Evolutionary conservation across 2,888 invertebrate species (phyloP).

Genomic region (Parthenolecanium corni): DNA sequence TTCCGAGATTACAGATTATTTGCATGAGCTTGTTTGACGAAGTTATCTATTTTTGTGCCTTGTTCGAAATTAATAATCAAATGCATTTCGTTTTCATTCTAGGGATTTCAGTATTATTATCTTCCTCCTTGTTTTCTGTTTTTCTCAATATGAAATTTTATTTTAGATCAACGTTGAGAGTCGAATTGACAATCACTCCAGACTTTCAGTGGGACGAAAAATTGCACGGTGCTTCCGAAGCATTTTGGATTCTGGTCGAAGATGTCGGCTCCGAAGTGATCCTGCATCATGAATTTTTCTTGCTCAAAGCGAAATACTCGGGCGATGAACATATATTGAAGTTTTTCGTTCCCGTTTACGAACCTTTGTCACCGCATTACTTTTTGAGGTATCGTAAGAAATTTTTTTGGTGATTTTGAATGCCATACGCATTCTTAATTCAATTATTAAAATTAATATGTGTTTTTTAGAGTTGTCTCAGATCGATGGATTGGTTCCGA

Average conservation of each 20-base stretch:
- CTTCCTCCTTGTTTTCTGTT: too few relatives aligned
- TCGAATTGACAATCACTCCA: conserved; percentile 93
- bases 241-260: conserved; percentile 78
- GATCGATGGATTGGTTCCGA: conserved; percentile 91
- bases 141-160: too few relatives aligned
- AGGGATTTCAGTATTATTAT: too few relatives aligned
- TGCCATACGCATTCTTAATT: too few relatives aligned
- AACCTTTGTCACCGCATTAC: conserved; percentile 96
- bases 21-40: too few relatives aligned
- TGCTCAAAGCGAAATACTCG: conserved; percentile 87
- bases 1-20: too few relatives aligned
- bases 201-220: conserved; percentile 99
- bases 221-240: conserved; percentile 61
- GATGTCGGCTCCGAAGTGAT: conserved; percentile 81
- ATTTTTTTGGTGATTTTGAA: neutral
- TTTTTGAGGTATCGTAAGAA: conserved; percentile 50
- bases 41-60: too few relatives aligned
- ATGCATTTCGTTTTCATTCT: too few relatives aligned
- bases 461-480: conserved; percentile 56
- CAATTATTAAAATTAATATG: neutral
- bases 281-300: conserved; percentile 89
- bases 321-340: conserved; percentile 92
- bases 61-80: too few relatives aligned
- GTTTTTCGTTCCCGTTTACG: conserved; percentile 97
- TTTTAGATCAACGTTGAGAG: conserved; percentile 71